Conservation (phyloP, 2,888 invertebrate species). For the Heteromyza rotundicornis region DNA sequence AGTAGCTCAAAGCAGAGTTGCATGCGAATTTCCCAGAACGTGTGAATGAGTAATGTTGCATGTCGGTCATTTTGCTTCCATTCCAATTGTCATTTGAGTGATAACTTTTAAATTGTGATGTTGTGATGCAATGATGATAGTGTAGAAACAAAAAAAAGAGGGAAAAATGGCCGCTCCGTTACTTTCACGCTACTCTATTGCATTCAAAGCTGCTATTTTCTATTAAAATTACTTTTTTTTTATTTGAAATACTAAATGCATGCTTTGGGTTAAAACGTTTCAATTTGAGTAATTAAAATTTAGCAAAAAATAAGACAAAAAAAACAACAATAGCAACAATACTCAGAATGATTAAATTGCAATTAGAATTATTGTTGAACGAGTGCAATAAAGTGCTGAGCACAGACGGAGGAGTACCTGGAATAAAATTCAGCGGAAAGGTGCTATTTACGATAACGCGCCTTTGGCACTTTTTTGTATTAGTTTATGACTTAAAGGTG, state of each 20-base stretch:
- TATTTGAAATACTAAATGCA: not conserved
- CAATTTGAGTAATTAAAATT: slow-evolving; percentile 30
- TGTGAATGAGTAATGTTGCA: not conserved
- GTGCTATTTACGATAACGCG: not conserved
- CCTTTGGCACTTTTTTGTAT: not conserved
- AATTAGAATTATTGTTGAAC: slow-evolving; percentile 34
- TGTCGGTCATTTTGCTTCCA: not conserved
- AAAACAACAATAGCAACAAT: slow-evolving; percentile 24
- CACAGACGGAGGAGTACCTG: not conserved
- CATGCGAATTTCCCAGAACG: too few species aligned
- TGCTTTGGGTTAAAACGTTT: slow-evolving; percentile 26
- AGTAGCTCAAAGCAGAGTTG: too few species aligned
- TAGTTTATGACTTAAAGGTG: not conserved
- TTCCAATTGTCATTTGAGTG: slow-evolving; percentile 13
- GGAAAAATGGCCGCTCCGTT: too few species aligned
- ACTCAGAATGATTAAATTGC: slow-evolving; percentile 40
- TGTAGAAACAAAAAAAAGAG: not conserved
- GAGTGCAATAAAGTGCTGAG: slow-evolving; percentile 4
- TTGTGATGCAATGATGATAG: slow-evolving; percentile 7
- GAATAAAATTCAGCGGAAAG: not conserved
- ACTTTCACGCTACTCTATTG: too few species aligned
- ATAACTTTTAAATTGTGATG: not conserved
- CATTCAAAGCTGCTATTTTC: not conserved
- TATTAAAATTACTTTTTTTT: not conserved
- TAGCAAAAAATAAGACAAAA: slow-evolving; percentile 5